phyloP scores from a whole-genome alignment of 2,113 vertebrate species.

The Ramphastos sulfuratus region DNA sequence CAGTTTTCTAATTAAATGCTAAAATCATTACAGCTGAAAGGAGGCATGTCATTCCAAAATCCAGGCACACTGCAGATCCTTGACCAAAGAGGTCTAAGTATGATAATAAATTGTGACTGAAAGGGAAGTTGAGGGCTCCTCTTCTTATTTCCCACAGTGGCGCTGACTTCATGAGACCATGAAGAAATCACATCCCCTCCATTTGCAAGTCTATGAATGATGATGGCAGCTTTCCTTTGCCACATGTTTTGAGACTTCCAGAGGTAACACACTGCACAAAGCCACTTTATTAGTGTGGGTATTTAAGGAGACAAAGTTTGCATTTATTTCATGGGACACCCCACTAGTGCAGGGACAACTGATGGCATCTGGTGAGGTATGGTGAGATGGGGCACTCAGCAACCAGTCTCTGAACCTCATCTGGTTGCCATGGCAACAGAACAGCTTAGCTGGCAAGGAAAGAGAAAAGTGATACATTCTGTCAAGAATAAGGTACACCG shows the following conservation, averaged over 20 bases:
- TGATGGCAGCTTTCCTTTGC: background rate
- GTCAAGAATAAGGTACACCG: background rate
- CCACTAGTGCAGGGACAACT: background rate
- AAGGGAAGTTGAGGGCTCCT: background rate
- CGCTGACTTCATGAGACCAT: background rate
- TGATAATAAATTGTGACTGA: background rate
- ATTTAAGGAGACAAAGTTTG: background rate
- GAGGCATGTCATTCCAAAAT: background rate
- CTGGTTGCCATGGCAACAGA: background rate
- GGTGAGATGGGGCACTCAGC: background rate
- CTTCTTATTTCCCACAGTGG: background rate
- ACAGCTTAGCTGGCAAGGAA: background rate
- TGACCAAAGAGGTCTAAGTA: background rate
- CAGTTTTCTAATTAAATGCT: background rate
- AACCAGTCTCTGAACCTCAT: constrained; percentile 28
- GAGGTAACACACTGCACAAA: background rate
- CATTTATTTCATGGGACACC: background rate
- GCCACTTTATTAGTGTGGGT: fast-evolving
- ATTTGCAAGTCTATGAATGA: background rate
- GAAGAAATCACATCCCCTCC: background rate
- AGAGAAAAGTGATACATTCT: background rate
- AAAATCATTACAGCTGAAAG: background rate
- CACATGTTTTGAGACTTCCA: background rate
- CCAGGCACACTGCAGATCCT: background rate
- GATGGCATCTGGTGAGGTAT: background rate